A percentile compares a stretch with the other conserved stretches of the same genome.
phyloP scores from a whole-genome alignment of 2,113 vertebrate species.

The Anoplopoma fimbria region DNA sequence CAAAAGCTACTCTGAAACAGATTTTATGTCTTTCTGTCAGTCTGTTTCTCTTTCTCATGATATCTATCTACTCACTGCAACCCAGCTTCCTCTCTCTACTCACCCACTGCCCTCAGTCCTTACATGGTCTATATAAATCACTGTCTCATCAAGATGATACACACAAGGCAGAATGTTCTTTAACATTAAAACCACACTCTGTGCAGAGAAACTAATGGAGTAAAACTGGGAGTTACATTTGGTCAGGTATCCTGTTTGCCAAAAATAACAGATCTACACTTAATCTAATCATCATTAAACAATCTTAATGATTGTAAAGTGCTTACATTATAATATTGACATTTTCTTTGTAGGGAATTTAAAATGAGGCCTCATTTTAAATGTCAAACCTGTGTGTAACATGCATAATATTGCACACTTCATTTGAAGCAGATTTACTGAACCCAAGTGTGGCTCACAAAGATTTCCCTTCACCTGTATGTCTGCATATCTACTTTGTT shows the following conservation, averaged over 20 bases:
- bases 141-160: conserved; percentile 4
- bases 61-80: conserved; percentile 64
- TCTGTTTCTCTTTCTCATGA: conserved; percentile 38
- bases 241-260: background rate
- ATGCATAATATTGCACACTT: background rate
- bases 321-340: background rate
- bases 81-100: conserved; percentile 42
- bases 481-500: background rate
- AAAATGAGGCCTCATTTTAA: background rate
- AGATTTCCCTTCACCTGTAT: background rate
- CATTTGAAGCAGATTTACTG: background rate
- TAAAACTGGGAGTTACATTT: background rate
- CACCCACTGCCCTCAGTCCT: conserved; percentile 25
- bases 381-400: background rate
- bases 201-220: background rate
- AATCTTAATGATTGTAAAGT: background rate
- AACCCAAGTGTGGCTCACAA: background rate
- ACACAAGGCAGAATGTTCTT: background rate
- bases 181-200: background rate
- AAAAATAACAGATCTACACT: background rate
- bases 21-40: conserved; percentile 31
- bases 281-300: background rate
- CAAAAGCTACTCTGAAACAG: conserved; percentile 28
- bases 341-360: background rate
- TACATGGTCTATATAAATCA: conserved; percentile 41